phyloP scores from a whole-genome alignment of 2,888 invertebrate species.

The Entomobrya multifasciata region DNA sequence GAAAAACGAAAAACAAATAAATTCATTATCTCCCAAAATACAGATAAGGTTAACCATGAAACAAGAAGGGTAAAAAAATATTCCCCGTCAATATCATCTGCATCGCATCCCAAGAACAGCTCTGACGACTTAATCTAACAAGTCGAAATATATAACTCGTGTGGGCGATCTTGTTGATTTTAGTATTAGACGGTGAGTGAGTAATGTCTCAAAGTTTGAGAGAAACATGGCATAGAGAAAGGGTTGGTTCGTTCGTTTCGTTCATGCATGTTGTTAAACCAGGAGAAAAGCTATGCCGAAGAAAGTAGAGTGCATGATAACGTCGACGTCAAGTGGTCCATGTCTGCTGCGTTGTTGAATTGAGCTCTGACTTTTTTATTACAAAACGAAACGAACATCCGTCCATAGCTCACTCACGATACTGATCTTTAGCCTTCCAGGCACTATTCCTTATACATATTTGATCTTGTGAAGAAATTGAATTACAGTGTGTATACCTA shows the following conservation, averaged over 20 bases:
- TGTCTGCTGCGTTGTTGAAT: not conserved
- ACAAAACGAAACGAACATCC: not conserved
- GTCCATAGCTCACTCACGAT: not conserved
- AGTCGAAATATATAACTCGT: conserved; percentile 40
- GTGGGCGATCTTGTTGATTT: conserved; percentile 67
- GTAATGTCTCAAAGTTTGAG: no score
- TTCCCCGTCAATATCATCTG: conserved; percentile 25
- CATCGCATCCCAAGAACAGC: not conserved
- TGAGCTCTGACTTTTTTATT: not conserved
- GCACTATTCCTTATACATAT: conserved; percentile 37
- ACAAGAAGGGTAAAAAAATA: conserved; percentile 26
- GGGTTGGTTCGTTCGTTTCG: no score
- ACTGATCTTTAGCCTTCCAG: conserved; percentile 11
- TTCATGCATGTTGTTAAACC: no score
- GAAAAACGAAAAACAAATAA: conserved; percentile 1
- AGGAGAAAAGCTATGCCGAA: no score
- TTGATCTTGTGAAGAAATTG: conserved; percentile 42
- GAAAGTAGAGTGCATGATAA: no score
- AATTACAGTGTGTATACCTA: conserved; percentile 38
- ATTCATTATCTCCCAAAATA: not conserved
- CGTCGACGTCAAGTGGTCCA: not conserved
- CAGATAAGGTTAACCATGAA: conserved; percentile 42
- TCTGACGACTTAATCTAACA: conserved; percentile 40
- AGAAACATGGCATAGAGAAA: conserved; percentile 26
- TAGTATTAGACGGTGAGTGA: conserved; percentile 7